phyloP scores from a whole-genome alignment of 37 sponge, comb jelly and placozoan species.

The Cliona cf. orientalis region DNA sequence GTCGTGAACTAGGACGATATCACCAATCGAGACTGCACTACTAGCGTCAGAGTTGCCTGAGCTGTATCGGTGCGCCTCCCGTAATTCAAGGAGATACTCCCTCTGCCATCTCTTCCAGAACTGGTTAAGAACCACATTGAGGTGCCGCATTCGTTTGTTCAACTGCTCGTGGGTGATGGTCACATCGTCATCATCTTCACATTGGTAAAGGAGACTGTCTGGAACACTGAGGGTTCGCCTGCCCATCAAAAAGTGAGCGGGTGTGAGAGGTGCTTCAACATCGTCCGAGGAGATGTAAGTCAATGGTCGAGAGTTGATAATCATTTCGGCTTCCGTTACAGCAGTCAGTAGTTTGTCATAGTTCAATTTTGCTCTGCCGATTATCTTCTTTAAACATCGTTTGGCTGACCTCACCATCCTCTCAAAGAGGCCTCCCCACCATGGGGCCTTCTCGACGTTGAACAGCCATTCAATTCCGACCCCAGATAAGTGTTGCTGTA shows the following conservation, averaged over 20 bases:
- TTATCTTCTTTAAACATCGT: no score
- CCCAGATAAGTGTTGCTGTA: no score
- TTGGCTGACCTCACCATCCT: conserved; percentile 2
- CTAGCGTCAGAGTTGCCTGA: no score
- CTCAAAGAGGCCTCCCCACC: conserved; percentile 12
- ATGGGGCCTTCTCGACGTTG: no score
- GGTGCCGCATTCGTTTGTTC: not conserved
- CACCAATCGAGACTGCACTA: no score
- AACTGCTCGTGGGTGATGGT: not conserved
- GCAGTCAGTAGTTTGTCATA: conserved; percentile 21
- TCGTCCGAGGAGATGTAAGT: conserved; percentile 9
- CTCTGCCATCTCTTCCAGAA: conserved; percentile 27
- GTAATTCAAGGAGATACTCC: no score
- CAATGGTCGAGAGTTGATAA: no score
- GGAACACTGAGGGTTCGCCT: not conserved
- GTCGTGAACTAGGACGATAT: no score
- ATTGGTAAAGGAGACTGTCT: conserved; percentile 2
- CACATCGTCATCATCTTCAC: not conserved
- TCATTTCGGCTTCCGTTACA: not conserved
- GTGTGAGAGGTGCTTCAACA: conserved; percentile 24
- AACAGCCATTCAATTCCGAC: no score
- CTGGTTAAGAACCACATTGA: not conserved
- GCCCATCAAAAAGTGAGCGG: conserved; percentile 5
- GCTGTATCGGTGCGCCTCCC: no score
- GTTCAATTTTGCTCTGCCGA: not conserved